A percentile compares a stretch with the other conserved stretches of the same genome.
phyloP scores from a whole-genome alignment of 2,888 invertebrate species.

The Agonopterix subpropinquella region DNA sequence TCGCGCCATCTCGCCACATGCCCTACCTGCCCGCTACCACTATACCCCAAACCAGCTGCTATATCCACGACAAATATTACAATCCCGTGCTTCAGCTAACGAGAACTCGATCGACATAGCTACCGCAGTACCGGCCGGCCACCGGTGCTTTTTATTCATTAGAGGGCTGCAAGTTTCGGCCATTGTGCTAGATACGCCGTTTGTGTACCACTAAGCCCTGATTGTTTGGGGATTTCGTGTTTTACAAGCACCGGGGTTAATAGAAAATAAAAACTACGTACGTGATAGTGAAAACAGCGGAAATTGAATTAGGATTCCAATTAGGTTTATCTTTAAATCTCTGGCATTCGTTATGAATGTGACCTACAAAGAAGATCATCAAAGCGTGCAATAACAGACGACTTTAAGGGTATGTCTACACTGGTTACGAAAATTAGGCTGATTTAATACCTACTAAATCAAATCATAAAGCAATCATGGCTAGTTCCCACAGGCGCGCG shows the following conservation, averaged over 20 bases:
- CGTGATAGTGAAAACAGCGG: conserved; percentile 34
- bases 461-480: conserved; percentile 63
- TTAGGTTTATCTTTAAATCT: conserved; percentile 6
- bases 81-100: conserved; percentile 24
- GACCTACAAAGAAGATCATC: too few species aligned
- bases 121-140: conserved; percentile 47
- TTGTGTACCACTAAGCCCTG: conserved; percentile 60
- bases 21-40: conserved; percentile 71
- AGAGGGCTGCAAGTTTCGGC: conserved; percentile 64
- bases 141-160: conserved; percentile 67
- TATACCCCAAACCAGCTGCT: conserved; percentile 37
- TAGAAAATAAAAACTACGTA: conserved; percentile 49
- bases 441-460: conserved; percentile 27
- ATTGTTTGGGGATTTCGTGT: conserved; percentile 61
- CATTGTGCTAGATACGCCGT: conserved; percentile 64
- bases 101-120: conserved; percentile 19
- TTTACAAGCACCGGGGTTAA: conserved; percentile 44
- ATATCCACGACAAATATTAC: conserved; percentile 3
- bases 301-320: conserved; percentile 41
- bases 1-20: conserved; percentile 74
- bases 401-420: too few species aligned
- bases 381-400: too few species aligned
- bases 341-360: not conserved
- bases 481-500: conserved; percentile 54
- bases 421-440: too few species aligned